Percentiles rank a stretch among this genome's conserved stretches.
Conservation (phyloP, 2,797 vertebrate genomes). For the Falco columbarius region DNA sequence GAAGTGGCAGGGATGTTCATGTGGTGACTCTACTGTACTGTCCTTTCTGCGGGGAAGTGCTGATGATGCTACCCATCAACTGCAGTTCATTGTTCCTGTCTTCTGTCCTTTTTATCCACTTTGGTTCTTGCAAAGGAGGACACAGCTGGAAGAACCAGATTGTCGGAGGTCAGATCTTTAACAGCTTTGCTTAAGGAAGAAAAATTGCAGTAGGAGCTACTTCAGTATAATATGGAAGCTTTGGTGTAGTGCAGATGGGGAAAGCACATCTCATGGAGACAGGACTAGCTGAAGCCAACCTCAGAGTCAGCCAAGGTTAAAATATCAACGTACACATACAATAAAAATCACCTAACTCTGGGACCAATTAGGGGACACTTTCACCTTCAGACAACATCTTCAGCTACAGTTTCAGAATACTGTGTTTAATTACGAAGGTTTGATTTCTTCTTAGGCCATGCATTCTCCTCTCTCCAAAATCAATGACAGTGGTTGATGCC, state of each 20-base stretch:
- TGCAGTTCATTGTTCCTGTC: neutral
- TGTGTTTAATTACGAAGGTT: neutral
- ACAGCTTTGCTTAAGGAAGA: neutral
- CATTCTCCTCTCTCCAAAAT: neutral
- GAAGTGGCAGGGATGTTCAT: neutral
- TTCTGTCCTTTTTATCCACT: neutral
- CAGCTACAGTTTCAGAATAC: neutral
- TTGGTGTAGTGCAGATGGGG: neutral
- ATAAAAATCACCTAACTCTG: neutral
- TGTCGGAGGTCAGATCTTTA: neutral
- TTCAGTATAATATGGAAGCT: neutral
- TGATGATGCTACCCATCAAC: neutral
- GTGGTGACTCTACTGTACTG: neutral
- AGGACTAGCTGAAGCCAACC: neutral
- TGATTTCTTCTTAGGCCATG: neutral
- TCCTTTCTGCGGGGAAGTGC: neutral
- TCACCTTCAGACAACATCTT: neutral
- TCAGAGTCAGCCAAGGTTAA: neutral
- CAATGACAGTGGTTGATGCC: neutral
- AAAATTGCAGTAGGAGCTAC: neutral
- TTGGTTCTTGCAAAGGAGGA: neutral
- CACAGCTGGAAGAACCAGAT: neutral
- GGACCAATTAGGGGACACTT: neutral
- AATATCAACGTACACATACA: neutral
- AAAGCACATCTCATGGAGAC: neutral